These are phyloP conservation scores for Apocrypta bakeri DNA, from an alignment of 1,140 invertebrate species.

Conservation along the genomic window DNA sequence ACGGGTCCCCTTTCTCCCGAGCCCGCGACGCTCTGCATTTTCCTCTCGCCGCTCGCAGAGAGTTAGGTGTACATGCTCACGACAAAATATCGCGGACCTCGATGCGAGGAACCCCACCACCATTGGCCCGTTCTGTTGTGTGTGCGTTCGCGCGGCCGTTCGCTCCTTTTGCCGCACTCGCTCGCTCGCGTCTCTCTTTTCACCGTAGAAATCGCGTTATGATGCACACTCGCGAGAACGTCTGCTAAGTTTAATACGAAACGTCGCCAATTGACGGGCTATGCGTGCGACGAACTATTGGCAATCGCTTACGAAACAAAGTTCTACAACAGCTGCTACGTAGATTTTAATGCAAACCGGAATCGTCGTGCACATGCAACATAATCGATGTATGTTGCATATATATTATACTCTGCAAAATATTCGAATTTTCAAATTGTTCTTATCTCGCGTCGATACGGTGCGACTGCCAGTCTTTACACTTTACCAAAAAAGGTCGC, in stretches of 20 bases:
- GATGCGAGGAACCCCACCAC: background rate
- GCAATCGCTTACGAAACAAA: too few species aligned
- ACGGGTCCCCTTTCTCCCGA: constrained; percentile 67
- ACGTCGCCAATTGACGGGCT: too few species aligned
- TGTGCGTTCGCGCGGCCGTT: background rate
- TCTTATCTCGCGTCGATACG: too few species aligned
- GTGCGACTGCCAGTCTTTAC: too few species aligned
- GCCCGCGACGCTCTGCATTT: constrained; percentile 56
- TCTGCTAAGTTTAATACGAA: too few species aligned
- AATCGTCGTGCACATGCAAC: too few species aligned
- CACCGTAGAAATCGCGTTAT: constrained; percentile 9
- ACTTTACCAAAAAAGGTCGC: background rate
- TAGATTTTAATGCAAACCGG: too few species aligned
- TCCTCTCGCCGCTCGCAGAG: constrained; percentile 54
- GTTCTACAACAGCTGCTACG: too few species aligned
- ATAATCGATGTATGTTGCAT: too few species aligned
- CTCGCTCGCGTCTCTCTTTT: background rate
- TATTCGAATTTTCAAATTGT: too few species aligned
- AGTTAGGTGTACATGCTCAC: background rate
- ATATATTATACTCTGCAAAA: too few species aligned
- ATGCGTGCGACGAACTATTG: too few species aligned
- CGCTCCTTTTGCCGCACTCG: constrained; percentile 17
- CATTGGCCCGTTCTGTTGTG: background rate
- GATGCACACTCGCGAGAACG: background rate
- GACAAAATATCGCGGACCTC: constrained; percentile 20